Evolutionary conservation across 1,140 invertebrate species (phyloP).

Genomic region (Monomorium pharaonis): DNA sequence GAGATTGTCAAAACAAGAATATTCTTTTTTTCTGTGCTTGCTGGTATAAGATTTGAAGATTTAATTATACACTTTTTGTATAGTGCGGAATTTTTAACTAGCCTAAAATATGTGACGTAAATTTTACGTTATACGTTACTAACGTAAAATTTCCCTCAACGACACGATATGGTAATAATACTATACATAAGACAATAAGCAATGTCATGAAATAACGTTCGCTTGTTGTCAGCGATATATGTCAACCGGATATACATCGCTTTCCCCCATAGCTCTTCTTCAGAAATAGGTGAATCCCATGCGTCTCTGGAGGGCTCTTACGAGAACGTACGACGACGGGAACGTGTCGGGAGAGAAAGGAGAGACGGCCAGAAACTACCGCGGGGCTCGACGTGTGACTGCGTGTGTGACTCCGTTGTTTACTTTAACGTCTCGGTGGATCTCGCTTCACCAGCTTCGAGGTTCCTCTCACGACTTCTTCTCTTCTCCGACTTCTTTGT

Average conservation of each 20-base stretch:
- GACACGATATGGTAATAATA: neutral
- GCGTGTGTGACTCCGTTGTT: slow-evolving; percentile 78
- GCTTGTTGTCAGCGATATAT: neutral
- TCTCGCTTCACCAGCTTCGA: slow-evolving; percentile 64
- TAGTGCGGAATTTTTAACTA: neutral
- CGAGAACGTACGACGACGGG: neutral
- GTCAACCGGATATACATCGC: slow-evolving; percentile 27
- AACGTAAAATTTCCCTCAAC: neutral
- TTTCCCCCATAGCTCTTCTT: neutral
- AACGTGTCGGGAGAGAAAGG: neutral
- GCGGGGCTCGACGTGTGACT: slow-evolving; percentile 64
- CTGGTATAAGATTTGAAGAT: neutral
- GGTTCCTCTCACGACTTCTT: slow-evolving; percentile 57
- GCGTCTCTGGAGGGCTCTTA: neutral
- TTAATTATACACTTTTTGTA: neutral
- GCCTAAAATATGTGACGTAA: neutral
- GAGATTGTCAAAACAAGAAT: too few relatives aligned
- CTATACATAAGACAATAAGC: slow-evolving; percentile 9
- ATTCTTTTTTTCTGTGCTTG: neutral
- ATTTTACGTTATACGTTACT: too few relatives aligned
- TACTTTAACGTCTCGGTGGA: slow-evolving; percentile 80
- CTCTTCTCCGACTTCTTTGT: slow-evolving; percentile 50
- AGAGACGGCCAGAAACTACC: slow-evolving; percentile 9
- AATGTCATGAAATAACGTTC: neutral
- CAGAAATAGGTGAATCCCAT: slow-evolving; percentile 10